A percentile compares a stretch with the other conserved stretches of the same genome.
Conservation (phyloP, 1,140 invertebrate species). For the Halesus radiatus region DNA sequence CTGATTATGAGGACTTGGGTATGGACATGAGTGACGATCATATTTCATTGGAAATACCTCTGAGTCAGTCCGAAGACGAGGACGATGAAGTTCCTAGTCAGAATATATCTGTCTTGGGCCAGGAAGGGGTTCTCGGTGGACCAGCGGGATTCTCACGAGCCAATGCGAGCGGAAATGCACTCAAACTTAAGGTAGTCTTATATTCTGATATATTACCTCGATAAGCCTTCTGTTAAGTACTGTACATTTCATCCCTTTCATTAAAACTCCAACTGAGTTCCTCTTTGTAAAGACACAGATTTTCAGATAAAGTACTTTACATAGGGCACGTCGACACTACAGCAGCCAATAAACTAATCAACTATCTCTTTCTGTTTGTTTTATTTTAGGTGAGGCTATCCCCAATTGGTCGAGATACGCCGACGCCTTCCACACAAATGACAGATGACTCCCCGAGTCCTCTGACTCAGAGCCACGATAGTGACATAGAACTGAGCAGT, state of each 20-base stretch:
- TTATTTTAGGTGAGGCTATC: conserved; percentile 69
- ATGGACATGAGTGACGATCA: conserved; percentile 64
- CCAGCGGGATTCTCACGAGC: conserved; percentile 29
- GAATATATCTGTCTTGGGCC: conserved; percentile 40
- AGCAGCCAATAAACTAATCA: too few relatives aligned
- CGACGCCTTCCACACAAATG: conserved; percentile 67
- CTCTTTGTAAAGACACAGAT: too few relatives aligned
- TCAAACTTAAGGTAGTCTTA: conserved; percentile 61
- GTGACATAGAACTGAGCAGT: conserved; percentile 66
- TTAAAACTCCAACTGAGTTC: too few relatives aligned
- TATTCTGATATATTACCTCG: too few relatives aligned
- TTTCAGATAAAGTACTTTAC: too few relatives aligned
- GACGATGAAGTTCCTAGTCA: conserved; percentile 56
- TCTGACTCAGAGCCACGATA: conserved; percentile 67
- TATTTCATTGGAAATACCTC: conserved; percentile 63
- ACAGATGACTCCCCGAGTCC: conserved; percentile 68
- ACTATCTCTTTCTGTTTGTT: neutral
- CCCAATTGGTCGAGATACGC: conserved; percentile 63
- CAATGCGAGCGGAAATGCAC: conserved; percentile 59
- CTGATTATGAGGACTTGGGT: conserved; percentile 65
- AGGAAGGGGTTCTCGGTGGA: conserved; percentile 34
- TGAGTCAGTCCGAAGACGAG: conserved; percentile 54
- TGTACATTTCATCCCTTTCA: too few relatives aligned
- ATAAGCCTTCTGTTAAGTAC: too few relatives aligned
- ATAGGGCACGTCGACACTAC: too few relatives aligned